phyloP scores from a whole-genome alignment of 2,888 invertebrate species.

The Phymatocera aterrima region DNA sequence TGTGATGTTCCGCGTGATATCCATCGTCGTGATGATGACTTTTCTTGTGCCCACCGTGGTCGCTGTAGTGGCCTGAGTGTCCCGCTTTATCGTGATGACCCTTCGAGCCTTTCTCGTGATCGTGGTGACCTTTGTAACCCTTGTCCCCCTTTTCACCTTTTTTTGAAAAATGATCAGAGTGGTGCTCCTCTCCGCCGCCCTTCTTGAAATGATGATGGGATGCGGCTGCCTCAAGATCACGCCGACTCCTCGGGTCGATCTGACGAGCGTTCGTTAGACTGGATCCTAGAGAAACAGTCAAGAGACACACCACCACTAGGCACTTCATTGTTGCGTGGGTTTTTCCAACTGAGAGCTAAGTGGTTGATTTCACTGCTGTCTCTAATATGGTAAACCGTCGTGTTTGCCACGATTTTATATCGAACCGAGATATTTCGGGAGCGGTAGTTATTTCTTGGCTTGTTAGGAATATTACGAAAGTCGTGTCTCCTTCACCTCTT shows the following conservation, averaged over 20 bases:
- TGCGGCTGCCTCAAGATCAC: constrained; percentile 76
- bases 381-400: constrained; percentile 58
- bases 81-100: constrained; percentile 83
- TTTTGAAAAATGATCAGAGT: constrained; percentile 79
- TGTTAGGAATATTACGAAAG: constrained; percentile 64
- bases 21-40: constrained; percentile 79
- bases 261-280: constrained; percentile 62
- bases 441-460: constrained; percentile 59
- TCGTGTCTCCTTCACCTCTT: constrained; percentile 68
- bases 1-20: constrained; percentile 79
- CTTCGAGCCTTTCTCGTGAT: constrained; percentile 79
- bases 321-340: constrained; percentile 43
- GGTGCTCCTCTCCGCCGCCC: constrained; percentile 81
- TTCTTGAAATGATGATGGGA: constrained; percentile 73
- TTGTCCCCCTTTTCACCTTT: constrained; percentile 83
- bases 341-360: constrained; percentile 41
- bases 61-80: constrained; percentile 79
- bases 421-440: constrained; percentile 64
- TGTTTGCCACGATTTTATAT: constrained; percentile 67
- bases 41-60: constrained; percentile 78
- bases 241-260: constrained; percentile 68
- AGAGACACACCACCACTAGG: constrained; percentile 46
- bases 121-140: constrained; percentile 81
- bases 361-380: constrained; percentile 54
- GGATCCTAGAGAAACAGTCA: constrained; percentile 35